These are phyloP conservation scores for Mellivora capensis DNA, from an alignment of 2,113 vertebrate species.

Conservation along the genomic window DNA sequence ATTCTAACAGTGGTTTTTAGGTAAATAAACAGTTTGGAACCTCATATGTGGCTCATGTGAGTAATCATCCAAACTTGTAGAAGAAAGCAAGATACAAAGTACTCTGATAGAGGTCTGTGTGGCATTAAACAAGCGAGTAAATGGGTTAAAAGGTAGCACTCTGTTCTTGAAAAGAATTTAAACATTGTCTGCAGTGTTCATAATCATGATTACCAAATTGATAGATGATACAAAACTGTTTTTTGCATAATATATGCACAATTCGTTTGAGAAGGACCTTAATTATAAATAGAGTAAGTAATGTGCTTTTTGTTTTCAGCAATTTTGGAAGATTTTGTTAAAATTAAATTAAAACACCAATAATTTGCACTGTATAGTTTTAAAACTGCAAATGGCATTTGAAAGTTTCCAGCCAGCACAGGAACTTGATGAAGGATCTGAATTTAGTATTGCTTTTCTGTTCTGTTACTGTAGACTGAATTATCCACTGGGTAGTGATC, in stretches of 20 bases:
- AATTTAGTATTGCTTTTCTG: neutral
- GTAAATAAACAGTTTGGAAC: neutral
- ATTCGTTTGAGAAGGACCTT: conserved; percentile 20
- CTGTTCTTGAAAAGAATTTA: neutral
- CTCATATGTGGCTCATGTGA: neutral
- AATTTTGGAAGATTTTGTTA: conserved; percentile 32
- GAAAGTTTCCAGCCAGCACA: neutral
- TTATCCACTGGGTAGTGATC: neutral
- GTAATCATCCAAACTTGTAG: neutral
- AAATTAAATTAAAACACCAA: conserved; percentile 19
- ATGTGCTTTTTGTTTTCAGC: conserved; percentile 1
- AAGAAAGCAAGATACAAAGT: neutral
- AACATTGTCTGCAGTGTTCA: neutral
- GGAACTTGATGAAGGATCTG: neutral
- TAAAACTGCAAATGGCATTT: neutral
- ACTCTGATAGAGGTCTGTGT: neutral
- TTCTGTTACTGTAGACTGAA: neutral
- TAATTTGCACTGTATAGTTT: neutral
- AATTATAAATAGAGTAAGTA: neutral
- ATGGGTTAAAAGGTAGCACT: neutral
- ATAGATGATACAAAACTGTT: neutral
- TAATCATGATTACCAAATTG: conserved; percentile 1
- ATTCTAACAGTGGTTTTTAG: neutral
- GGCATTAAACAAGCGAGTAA: neutral
- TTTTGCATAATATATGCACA: neutral